Percentiles rank a stretch among this genome's conserved stretches.
Evolutionary conservation across 2,113 vertebrate genomes (phyloP).

Genomic region (Istiophorus platypterus): DNA sequence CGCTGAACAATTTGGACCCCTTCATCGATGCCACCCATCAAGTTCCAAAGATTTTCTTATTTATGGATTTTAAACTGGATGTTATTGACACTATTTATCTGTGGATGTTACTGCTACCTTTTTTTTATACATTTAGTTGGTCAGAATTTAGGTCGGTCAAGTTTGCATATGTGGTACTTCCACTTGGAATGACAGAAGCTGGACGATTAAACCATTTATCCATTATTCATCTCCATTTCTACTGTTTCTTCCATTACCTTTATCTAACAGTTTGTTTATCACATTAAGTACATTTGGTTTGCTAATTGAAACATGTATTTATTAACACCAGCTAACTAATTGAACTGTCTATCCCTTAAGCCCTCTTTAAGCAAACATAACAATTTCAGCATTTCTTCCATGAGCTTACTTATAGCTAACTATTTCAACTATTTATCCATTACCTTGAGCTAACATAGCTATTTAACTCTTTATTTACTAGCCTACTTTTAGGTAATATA

Average conservation of each 20-base stretch:
- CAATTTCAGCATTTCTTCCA: too few species aligned
- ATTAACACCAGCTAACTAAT: background rate
- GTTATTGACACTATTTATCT: background rate
- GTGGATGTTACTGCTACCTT: background rate
- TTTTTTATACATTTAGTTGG: background rate
- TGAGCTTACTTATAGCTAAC: background rate
- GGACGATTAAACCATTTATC: background rate
- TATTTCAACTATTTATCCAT: too few species aligned
- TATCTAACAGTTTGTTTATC: background rate
- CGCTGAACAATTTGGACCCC: background rate
- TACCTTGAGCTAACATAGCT: too few species aligned
- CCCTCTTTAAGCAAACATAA: too few species aligned
- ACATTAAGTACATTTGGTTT: background rate
- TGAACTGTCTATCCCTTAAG: too few species aligned
- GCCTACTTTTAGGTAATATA: background rate
- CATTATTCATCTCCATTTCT: background rate
- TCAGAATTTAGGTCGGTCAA: background rate
- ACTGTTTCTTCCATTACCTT: background rate
- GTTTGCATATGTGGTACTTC: background rate
- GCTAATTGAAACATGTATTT: background rate
- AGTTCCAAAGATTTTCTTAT: background rate
- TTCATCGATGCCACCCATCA: background rate
- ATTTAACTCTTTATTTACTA: too few species aligned
- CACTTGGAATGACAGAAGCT: background rate
- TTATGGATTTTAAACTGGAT: background rate